These are phyloP conservation scores for Diadophis punctatus DNA, from an alignment of 2,113 vertebrate genomes.

Conservation along the genomic window DNA sequence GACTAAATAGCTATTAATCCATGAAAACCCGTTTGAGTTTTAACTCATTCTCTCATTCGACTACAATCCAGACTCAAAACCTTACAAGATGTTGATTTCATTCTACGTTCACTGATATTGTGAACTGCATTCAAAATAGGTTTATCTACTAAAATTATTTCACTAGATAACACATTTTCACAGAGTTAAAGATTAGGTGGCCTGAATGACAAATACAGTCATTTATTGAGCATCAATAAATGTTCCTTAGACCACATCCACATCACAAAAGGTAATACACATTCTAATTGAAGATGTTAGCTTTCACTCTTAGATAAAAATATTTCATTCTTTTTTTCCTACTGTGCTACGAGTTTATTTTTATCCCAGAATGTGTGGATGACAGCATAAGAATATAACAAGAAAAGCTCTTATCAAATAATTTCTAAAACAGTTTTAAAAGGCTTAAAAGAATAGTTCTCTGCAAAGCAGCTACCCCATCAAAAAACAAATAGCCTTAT, in stretches of 20 bases:
- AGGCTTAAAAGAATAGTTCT: slow-evolving; percentile 24
- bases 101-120: neutral
- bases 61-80: neutral
- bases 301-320: slow-evolving; percentile 52
- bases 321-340: slow-evolving; percentile 52
- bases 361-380: slow-evolving; percentile 25
- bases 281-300: slow-evolving; percentile 51
- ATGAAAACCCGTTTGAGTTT: neutral
- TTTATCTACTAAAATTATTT: neutral
- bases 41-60: neutral
- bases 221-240: slow-evolving; percentile 43
- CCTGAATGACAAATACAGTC: slow-evolving; percentile 47
- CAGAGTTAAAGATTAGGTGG: neutral
- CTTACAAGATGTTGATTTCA: neutral
- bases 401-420: slow-evolving; percentile 19
- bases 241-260: slow-evolving; percentile 51
- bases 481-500: slow-evolving; percentile 22
- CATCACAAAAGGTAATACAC: slow-evolving; percentile 47
- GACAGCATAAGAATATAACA: slow-evolving; percentile 35
- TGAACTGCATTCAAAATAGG: neutral
- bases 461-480: neutral
- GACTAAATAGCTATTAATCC: neutral
- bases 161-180: slow-evolving; percentile 13
- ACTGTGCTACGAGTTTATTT: slow-evolving; percentile 51
- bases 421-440: slow-evolving; percentile 25